Conservation (phyloP, 2,888 invertebrate species). For the Drosophila neotestacea region DNA sequence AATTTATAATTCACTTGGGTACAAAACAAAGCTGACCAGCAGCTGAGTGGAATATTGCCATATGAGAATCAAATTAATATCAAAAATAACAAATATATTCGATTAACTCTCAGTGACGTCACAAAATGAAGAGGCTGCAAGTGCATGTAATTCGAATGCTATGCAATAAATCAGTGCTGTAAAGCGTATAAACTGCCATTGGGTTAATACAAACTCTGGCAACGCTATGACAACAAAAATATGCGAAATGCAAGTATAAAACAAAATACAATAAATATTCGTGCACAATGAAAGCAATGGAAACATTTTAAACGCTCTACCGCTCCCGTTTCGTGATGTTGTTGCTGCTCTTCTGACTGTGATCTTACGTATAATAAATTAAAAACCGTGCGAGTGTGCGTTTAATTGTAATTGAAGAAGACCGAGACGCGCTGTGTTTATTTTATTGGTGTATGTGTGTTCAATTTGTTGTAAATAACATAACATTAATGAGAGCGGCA, state of each 20-base stretch:
- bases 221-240: conserved; percentile 60
- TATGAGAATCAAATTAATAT: not conserved
- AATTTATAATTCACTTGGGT: not conserved
- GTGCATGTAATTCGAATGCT: not conserved
- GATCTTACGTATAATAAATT: conserved; percentile 55
- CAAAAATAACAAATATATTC: not conserved
- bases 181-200: conserved; percentile 1
- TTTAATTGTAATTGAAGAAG: conserved; percentile 40
- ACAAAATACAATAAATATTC: conserved; percentile 65
- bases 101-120: conserved; percentile 2
- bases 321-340: conserved; percentile 59
- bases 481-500: conserved; percentile 26
- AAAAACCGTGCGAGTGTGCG: conserved; percentile 39
- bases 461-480: conserved; percentile 52
- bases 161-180: conserved; percentile 30
- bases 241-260: conserved; percentile 67
- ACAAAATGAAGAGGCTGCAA: conserved; percentile 1
- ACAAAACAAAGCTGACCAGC: not conserved
- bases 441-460: conserved; percentile 47
- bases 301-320: conserved; percentile 56
- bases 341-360: conserved; percentile 41
- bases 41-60: not conserved
- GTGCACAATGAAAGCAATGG: conserved; percentile 56
- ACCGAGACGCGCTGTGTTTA: conserved; percentile 51
- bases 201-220: conserved; percentile 26